Conservation (phyloP, 2,113 vertebrate species). For the Ardeotis arabs region DNA sequence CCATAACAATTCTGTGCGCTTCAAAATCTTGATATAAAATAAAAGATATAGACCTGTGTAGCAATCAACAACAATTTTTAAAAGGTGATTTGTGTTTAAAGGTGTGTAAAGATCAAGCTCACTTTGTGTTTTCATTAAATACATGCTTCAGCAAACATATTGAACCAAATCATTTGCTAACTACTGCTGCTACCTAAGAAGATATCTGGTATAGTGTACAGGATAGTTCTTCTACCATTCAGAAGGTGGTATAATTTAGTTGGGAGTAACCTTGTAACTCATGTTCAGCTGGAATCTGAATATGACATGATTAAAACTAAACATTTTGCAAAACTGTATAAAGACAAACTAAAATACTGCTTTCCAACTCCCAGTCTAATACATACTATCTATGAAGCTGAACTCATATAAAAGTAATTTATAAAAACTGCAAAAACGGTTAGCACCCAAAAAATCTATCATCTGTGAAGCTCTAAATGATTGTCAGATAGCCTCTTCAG, state of each 20-base stretch:
- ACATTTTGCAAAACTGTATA: neutral
- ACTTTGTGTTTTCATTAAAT: constrained; percentile 2
- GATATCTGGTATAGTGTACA: neutral
- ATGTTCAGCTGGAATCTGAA: neutral
- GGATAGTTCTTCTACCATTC: neutral
- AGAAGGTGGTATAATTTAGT: neutral
- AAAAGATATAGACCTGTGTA: neutral
- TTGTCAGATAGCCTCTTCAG: constrained; percentile 32
- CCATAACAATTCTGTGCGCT: neutral
- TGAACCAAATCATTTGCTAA: neutral
- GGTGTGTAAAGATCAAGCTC: neutral
- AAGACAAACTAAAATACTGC: neutral
- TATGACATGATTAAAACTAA: neutral
- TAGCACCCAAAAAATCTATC: constrained; percentile 8
- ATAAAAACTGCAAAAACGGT: neutral
- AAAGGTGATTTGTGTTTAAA: neutral
- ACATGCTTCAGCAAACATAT: neutral
- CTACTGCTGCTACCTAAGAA: constrained; percentile 37
- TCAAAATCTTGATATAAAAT: neutral
- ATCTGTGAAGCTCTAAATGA: constrained; percentile 20
- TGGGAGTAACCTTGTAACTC: neutral
- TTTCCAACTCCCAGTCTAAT: constrained; percentile 6
- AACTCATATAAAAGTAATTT: neutral
- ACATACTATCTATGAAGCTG: constrained; percentile 26
- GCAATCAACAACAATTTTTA: neutral